Evolutionary conservation across 2,888 invertebrate species (phyloP), one percentile per base, ranked within the genome.

Genomic region (Acleris sparsana): DNA sequence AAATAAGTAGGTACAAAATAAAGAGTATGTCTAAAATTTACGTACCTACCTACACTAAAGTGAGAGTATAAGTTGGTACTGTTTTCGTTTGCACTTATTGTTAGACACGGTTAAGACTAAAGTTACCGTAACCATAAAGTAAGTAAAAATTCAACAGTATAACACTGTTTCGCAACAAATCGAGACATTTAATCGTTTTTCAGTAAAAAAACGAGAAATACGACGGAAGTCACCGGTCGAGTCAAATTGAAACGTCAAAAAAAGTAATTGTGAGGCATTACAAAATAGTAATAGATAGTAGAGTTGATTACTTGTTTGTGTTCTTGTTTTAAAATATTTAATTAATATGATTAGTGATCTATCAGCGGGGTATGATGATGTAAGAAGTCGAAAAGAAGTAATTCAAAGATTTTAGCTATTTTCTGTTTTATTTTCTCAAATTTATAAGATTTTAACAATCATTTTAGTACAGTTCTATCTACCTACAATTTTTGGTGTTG

Each of bases 161-260:
- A 55, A 65, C 58, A 44, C 56, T 61, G 56, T 66, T 66, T 66
- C 65, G 61, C 61, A 66, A 66, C 49, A 46, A 56, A 65, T 61
- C 60, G 57, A n/a, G 25, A 51, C 55, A 29, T 43, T 59, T 56
- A 60, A 66, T 52, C 52, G 61, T 66, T 52, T 66, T 65, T 66
- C 56, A 43, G 22, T 44, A 13, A 55, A 39, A 66, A 56, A 46
- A 49, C 22, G 52, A 51, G 56, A 62, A 53, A 56, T 48, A 46
- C 61, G 52, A 18, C 51, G 20, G 57, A 56, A 48, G 49, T 56
- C 62, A 20, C 25, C 46, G 16, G 44, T 46, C 39, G 61, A 52
- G 25, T 53, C 66, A 61, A 66, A 66, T 66, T 22, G 51, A 52
- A 52, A 52, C 33, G 25, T 46, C 20, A 33, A 56, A 66, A 66